Evolutionary conservation across 2,888 invertebrate genomes (phyloP), one percentile per base, ranked within the genome.

Genomic region (Phortica okadai): DNA sequence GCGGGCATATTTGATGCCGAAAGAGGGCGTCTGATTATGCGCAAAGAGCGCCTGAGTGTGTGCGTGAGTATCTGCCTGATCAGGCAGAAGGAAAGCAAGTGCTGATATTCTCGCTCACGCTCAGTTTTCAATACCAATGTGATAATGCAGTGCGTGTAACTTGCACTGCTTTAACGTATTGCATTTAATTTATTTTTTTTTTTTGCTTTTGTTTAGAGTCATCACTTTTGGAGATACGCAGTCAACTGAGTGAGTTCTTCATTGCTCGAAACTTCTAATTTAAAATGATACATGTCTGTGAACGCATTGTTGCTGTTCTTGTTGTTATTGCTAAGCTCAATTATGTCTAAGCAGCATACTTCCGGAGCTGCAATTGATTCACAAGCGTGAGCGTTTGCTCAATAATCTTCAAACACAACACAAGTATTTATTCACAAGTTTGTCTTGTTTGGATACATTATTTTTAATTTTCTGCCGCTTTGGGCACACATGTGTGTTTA

Each of bases 101-200:
- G 25, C 16, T 16, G 44, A 45, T 8, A 21, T 21, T 45, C 10
- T 45, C 69, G 8, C 45, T 16, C 45, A 45, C 21, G 16, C 21
- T 69, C 11, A 11, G 7, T 8, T 5, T 62, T 10, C 1, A 16
- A 62, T 21, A 6, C 8, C 21, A 25, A 25, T 21, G 45, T 69
- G 50, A 69, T 69, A 69, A 45, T 69, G 45, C 69, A 69, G 69
- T 45, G 44, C 50, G 16, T 21, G 10, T 33, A 45, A 42, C 67
- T 42, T 14, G 0, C 8, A 69, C 45, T 69, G 44, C 69, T 45
- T 45, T 69, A 45, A 50, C 45, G 10, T 16, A 21, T 59, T n/a
- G 10, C n/a, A n/a, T 69, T 45, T 16, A 45, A 69, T 16, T 69
- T 69, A n/a, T 69, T 45, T 16, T 21, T 45, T 16, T n/a, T 14